phyloP scores from a whole-genome alignment of 2,888 invertebrate genomes.

The Euplexia lucipara region DNA sequence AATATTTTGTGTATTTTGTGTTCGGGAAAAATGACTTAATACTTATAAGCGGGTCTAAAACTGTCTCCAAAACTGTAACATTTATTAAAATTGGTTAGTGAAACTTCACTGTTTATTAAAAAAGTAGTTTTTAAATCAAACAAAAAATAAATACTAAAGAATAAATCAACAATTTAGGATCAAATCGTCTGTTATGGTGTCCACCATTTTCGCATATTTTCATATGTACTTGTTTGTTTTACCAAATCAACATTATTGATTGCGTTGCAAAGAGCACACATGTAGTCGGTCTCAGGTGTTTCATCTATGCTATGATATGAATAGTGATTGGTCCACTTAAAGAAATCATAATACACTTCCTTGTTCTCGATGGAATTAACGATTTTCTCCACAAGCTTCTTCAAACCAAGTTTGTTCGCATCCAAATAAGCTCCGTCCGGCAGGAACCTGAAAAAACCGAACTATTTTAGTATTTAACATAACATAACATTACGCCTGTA shows the following conservation, averaged over 20 bases:
- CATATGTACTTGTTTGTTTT: constrained; percentile 18
- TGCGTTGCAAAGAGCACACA: constrained; percentile 57
- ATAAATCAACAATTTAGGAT: not conserved
- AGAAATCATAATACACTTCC: constrained; percentile 63
- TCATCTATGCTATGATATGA: constrained; percentile 58
- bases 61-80: too few species aligned
- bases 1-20: too few species aligned
- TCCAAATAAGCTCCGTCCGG: constrained; percentile 66
- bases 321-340: constrained; percentile 73
- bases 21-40: too few species aligned
- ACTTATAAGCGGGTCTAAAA: too few species aligned
- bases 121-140: not conserved
- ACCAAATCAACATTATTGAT: constrained; percentile 14
- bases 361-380: constrained; percentile 57
- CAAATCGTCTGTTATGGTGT: too few species aligned
- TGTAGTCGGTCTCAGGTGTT: constrained; percentile 51
- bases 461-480: too few species aligned
- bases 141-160: too few species aligned
- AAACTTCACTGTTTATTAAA: too few species aligned
- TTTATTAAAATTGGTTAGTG: too few species aligned
- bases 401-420: constrained; percentile 29
- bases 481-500: too few species aligned
- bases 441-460: constrained; percentile 61
- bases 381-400: constrained; percentile 56
- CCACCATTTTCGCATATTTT: constrained; percentile 16